A percentile compares a stretch with the other conserved stretches of the same genome.
Evolutionary conservation across 2,113 vertebrate genomes (phyloP).

Genomic region (Epinephelus fuscoguttatus): DNA sequence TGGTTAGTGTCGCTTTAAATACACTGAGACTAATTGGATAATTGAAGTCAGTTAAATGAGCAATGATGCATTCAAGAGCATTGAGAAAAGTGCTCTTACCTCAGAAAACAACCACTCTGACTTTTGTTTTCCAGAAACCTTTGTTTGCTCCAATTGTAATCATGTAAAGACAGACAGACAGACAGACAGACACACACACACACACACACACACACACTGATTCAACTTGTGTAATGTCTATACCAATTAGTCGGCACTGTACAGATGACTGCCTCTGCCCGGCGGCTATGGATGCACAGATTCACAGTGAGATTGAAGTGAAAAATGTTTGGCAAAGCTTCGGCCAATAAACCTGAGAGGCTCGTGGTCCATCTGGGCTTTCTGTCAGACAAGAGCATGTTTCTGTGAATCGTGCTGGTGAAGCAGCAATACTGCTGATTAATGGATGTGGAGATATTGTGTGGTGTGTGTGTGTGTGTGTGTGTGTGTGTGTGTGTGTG

Average conservation of each 20-base stretch:
- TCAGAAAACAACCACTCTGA: not conserved
- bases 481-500: not conserved
- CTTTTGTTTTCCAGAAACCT: not conserved
- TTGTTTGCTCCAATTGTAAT: not conserved
- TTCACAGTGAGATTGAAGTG: conserved; percentile 14
- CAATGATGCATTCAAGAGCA: not conserved
- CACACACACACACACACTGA: not conserved
- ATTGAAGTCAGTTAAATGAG: not conserved
- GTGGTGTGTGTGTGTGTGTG: not conserved
- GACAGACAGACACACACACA: not conserved
- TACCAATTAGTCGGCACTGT: conserved; percentile 25
- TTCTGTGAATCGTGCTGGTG: conserved; percentile 15
- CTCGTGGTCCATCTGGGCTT: conserved; percentile 25
- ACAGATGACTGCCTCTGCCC: conserved; percentile 20
- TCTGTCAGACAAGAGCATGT: conserved; percentile 21
- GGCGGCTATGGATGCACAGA: not conserved
- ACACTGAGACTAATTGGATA: not conserved
- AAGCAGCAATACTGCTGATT: conserved; percentile 9
- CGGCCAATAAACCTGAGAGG: conserved; percentile 32
- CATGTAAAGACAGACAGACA: not conserved
- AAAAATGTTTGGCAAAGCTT: conserved; percentile 30
- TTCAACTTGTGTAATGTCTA: not conserved
- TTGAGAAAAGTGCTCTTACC: not conserved
- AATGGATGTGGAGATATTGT: not conserved
- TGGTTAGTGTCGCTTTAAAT: not conserved